These are phyloP conservation scores for Drosophila fungiperda DNA, from an alignment of 2,888 invertebrate genomes.

Conservation along the genomic window DNA sequence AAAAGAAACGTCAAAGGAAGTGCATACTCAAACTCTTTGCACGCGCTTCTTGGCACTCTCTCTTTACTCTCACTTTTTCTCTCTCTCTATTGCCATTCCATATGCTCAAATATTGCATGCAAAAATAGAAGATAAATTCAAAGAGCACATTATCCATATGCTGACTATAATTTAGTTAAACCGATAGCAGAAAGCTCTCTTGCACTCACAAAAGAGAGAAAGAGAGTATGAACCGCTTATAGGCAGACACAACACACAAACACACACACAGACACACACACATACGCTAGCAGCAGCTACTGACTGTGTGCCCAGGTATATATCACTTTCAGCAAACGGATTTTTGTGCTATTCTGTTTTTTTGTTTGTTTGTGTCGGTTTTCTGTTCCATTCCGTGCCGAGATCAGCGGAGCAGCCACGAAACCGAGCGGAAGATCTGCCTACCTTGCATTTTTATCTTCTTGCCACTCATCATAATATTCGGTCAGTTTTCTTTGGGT, in stretches of 20 bases:
- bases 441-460: slow-evolving; percentile 38
- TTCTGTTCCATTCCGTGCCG: slow-evolving; percentile 26
- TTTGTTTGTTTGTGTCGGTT: slow-evolving; percentile 13
- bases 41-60: neutral
- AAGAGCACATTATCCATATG: slow-evolving; percentile 32
- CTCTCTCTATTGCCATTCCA: neutral
- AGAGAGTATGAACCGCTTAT: neutral
- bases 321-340: slow-evolving; percentile 69
- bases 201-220: neutral
- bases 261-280: slow-evolving; percentile 26
- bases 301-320: slow-evolving; percentile 33
- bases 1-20: neutral
- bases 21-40: neutral
- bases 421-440: slow-evolving; percentile 50
- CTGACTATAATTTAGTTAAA: slow-evolving; percentile 11
- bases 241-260: neutral
- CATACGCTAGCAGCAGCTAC: neutral
- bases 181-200: slow-evolving; percentile 17
- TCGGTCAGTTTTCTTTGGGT: neutral
- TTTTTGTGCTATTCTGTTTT: slow-evolving; percentile 61
- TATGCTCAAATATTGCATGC: neutral
- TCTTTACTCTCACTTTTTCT: neutral
- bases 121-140: slow-evolving; percentile 2
- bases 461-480: slow-evolving; percentile 12
- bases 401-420: slow-evolving; percentile 44